Conservation (phyloP, 1,140 invertebrate genomes). For the Leptoteleia sp. region DNA sequence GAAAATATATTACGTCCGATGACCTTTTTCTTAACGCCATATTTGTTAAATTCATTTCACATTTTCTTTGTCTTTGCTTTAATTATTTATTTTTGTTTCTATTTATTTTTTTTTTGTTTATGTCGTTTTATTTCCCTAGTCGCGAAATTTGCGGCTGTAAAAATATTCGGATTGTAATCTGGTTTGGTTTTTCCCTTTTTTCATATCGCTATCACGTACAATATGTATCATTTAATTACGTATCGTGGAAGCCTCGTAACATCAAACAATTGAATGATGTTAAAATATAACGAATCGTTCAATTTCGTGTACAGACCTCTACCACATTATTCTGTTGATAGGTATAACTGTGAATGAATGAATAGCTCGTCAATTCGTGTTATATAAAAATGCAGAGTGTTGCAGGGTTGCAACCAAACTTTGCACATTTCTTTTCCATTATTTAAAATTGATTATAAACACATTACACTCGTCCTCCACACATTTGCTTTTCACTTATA, state of each 20-base stretch:
- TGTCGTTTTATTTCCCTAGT: constrained; percentile 12
- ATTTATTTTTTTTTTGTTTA: neutral
- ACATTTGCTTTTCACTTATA: too few species aligned
- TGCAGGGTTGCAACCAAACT: constrained; percentile 36
- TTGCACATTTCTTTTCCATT: constrained; percentile 1
- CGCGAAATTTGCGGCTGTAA: constrained; percentile 44
- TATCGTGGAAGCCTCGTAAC: constrained; percentile 42
- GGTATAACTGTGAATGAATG: too few species aligned
- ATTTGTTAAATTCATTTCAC: neutral
- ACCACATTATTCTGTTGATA: too few species aligned
- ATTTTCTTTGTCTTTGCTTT: constrained; percentile 1
- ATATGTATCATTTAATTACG: constrained; percentile 30
- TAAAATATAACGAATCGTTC: constrained; percentile 23
- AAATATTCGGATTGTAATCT: constrained; percentile 44
- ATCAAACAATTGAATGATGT: constrained; percentile 45
- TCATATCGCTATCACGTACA: constrained; percentile 33
- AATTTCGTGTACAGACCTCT: constrained; percentile 18
- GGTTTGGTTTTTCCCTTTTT: constrained; percentile 1
- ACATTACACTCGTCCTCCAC: too few species aligned
- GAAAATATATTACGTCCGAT: constrained; percentile 54
- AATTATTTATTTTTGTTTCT: too few species aligned
- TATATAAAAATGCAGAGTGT: constrained; percentile 32
- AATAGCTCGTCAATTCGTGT: too few species aligned
- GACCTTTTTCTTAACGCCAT: constrained; percentile 24
- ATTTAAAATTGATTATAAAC: too few species aligned